Evolutionary conservation across 2,113 vertebrate genomes (phyloP), one percentile per base, ranked within the genome.

Genomic region (Asarcornis scutulata): DNA sequence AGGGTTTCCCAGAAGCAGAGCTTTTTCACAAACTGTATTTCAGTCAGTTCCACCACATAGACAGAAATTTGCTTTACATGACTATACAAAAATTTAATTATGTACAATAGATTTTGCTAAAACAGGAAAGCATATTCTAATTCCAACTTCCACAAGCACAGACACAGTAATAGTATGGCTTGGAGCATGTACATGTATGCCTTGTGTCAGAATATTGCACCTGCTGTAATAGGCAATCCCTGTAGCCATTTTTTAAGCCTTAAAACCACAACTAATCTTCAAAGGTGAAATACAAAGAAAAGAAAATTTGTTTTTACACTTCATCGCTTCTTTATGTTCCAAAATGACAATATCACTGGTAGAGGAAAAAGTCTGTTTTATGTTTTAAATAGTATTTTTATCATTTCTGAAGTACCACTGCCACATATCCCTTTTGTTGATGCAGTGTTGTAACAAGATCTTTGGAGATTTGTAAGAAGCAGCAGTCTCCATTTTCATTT

Each of bases 391-490:
- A 50, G 7, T 64, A 67, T 44, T 86, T 88, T 74, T 58, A 78
- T 48, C 26, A n/a, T 83, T 76, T 91, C 79, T 75, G 48, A 83
- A 77, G 59, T n/a, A 66, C 27, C 23, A 21, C 17, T 62, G 34
- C 59, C 55, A 86, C 58, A 25, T 32, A 86, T 68, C 38, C 48
- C 53, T 80, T 74, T 60, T 56, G 48, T 44, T 44, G 53, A 13
- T 60, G 72, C 29, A 22, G 32, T 31, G 25, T 44, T 68, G 23
- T 80, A 67, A 88, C 71, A 92, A 88, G 58, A 83, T 53, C 53
- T 96, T 63, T 17, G 60, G 91, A 95, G 84, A 92, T 85, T 90
- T 91, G 67, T 73, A 88, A 95, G 96, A 95, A 89, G 88, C 76
- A 89, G 44, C 42, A 50, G 44, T 75, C 38, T 7, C 31, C 7